Base-by-base conservation (phyloP, 2,888 invertebrate genomes). In the Perizoma flavofasciatum region DNA sequence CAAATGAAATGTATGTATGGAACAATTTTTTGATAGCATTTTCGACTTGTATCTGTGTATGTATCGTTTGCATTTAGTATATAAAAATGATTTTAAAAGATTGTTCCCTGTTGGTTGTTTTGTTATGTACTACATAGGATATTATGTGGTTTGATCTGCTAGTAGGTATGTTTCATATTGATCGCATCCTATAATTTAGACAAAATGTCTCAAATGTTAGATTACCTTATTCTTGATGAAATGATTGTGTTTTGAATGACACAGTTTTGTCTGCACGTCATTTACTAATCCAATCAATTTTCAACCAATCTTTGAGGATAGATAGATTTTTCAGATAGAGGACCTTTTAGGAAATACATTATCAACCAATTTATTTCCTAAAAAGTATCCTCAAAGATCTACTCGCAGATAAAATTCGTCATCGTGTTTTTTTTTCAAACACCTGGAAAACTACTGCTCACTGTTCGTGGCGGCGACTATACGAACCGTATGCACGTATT, bases 1-100 rank as follows among this genome's bases (percentile, higher is more conserved):
- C 54, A 46, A 10, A 33, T 33, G 22, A 22, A 47, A 40, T n/a
- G n/a, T 46, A 40, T 52, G 22, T 54, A 33, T 10, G 47, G 47
- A 48, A 35, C 47, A 35, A 35, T 48, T 35, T 48, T 48, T 48
- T 35, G 34, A 10, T 10, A 10, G 0, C 47, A 48, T 48, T 48
- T 48, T 48, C 4, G n/a, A 33, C 35, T 48, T 48, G 44, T 44
- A 11, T 46, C 10, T 32, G 7, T n/a, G 5, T 48, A 48, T 48
- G 47, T 48, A 48, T 35, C 6, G 5, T 33, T 35, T 10, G 47
- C 47, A 48, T 48, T 47, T 48, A 35, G 47, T n/a, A 34, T 0
- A 22, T n/a, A 41, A 8, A 35, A 48, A 48, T 48, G 47, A 5
- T 35, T 35, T 48, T 35, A 48, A 48, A 35, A 35, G 7, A 48